Evolutionary conservation across 1,140 invertebrate species (phyloP).

Genomic region (Littorina saxatilis): DNA sequence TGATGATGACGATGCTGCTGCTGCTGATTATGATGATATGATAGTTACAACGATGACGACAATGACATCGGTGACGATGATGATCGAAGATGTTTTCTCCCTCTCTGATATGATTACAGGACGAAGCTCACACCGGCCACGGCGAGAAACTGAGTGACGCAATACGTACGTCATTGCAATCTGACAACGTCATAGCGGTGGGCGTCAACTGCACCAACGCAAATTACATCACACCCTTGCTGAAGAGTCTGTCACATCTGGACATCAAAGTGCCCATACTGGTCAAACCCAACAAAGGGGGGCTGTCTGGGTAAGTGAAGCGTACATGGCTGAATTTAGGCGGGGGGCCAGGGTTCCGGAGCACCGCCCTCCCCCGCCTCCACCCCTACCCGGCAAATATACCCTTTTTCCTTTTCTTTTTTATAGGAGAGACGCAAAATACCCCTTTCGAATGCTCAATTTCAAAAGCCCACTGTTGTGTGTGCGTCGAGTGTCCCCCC

Average conservation of each 20-base stretch:
- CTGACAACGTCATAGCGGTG: slow-evolving; percentile 84
- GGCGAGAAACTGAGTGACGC: slow-evolving; percentile 85
- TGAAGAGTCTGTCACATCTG: slow-evolving; percentile 67
- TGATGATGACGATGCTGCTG: no score
- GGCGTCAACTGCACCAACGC: slow-evolving; percentile 92
- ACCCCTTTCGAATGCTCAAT: no score
- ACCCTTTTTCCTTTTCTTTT: no score
- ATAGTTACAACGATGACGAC: no score
- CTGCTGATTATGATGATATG: no score
- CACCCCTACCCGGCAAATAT: neutral
- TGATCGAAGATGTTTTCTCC: neutral
- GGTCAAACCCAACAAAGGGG: slow-evolving; percentile 86
- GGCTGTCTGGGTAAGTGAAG: slow-evolving; percentile 79
- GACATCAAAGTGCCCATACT: slow-evolving; percentile 74
- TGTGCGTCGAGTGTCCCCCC: no score
- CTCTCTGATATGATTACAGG: slow-evolving; percentile 54
- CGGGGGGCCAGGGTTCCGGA: neutral
- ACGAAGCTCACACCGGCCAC: slow-evolving; percentile 68
- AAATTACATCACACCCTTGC: slow-evolving; percentile 78
- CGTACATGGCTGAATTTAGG: neutral
- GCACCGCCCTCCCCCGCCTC: no score
- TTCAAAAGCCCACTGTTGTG: no score
- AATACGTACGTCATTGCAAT: slow-evolving; percentile 77
- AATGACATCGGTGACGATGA: no score
- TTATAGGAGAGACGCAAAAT: no score